Evolutionary conservation across 2,888 invertebrate genomes (phyloP).

Genomic region (Meghimatium bilineatum): DNA sequence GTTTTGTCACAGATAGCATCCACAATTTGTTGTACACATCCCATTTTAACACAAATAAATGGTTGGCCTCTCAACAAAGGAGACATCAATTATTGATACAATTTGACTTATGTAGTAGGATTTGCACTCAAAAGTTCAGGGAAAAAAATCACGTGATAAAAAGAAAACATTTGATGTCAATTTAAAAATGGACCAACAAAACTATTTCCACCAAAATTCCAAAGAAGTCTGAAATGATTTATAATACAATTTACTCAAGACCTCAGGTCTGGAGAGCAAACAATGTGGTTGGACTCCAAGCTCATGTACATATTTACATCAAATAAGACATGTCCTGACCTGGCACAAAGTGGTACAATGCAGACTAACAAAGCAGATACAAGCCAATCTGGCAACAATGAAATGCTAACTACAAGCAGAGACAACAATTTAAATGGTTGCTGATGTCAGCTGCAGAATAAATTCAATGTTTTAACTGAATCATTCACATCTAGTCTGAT

Average conservation of each 20-base stretch:
- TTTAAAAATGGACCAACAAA: background rate
- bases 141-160: background rate
- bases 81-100: constrained; percentile 8
- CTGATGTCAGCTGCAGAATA: background rate
- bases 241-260: background rate
- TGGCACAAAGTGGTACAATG: background rate
- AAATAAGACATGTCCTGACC: background rate
- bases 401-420: background rate
- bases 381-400: background rate
- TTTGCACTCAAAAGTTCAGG: background rate
- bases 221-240: background rate
- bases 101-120: background rate
- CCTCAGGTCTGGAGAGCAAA: background rate
- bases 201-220: background rate
- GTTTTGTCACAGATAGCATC: background rate
- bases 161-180: background rate
- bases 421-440: background rate
- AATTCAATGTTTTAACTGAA: too few relatives aligned
- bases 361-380: background rate
- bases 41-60: background rate
- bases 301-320: constrained; percentile 1
- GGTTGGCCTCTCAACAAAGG: background rate
- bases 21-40: background rate
- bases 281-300: background rate
- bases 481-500: too few relatives aligned